These are phyloP conservation scores for Coenonympha glycerion DNA, from an alignment of 2,888 invertebrate genomes.

Conservation along the genomic window DNA sequence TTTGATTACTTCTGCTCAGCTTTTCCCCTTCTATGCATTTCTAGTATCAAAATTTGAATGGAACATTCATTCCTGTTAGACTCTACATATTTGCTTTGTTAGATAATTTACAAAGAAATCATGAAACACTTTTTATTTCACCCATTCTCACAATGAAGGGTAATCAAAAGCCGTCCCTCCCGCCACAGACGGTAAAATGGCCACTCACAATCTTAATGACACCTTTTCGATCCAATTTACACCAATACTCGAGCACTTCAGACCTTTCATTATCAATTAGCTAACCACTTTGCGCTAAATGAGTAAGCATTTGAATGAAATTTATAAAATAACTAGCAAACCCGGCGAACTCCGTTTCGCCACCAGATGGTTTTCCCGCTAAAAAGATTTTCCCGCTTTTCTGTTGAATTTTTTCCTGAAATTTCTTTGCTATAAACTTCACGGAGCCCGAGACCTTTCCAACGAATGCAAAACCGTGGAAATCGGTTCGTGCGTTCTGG, in stretches of 20 bases:
- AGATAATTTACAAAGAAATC: background rate
- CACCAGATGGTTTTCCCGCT: too few relatives aligned
- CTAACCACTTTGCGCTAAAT: background rate
- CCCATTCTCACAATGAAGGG: background rate
- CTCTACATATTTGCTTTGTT: background rate
- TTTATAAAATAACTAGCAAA: too few relatives aligned
- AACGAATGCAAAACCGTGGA: too few relatives aligned
- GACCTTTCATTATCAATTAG: background rate
- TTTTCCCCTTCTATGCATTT: too few relatives aligned
- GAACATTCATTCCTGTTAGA: background rate
- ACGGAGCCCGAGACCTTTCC: too few relatives aligned
- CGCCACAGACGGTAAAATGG: background rate
- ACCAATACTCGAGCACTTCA: background rate
- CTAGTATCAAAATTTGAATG: background rate
- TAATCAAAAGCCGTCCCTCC: background rate
- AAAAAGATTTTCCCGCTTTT: too few relatives aligned
- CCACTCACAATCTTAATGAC: conserved; percentile 1
- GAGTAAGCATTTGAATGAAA: too few relatives aligned
- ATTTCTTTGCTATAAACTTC: too few relatives aligned
- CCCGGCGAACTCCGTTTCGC: too few relatives aligned
- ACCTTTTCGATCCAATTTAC: background rate
- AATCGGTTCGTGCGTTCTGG: too few relatives aligned
- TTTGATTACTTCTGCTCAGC: too few relatives aligned
- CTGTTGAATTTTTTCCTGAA: too few relatives aligned
- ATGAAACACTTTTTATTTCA: background rate